These are phyloP conservation scores for Drosophila lacertosa DNA, from an alignment of 1,140 invertebrate species.

Conservation along the genomic window DNA sequence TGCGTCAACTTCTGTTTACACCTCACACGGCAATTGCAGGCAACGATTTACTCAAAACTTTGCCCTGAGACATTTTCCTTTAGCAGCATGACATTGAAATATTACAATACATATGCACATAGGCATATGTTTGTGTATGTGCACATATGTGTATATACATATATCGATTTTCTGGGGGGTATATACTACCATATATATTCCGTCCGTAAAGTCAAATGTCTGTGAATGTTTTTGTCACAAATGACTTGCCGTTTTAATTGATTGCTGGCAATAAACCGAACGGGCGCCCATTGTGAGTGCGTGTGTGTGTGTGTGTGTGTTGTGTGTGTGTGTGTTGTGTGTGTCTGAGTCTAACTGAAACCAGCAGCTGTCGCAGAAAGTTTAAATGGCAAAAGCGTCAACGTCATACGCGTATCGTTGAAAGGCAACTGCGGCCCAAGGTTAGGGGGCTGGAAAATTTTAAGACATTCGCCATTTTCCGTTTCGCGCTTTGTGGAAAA, in stretches of 20 bases:
- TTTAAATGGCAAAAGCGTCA: constrained; percentile 76
- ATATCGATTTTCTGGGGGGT: constrained; percentile 60
- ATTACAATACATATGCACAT: constrained; percentile 54
- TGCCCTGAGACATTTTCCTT: not conserved
- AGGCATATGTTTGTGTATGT: constrained; percentile 5
- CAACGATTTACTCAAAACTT: constrained; percentile 38
- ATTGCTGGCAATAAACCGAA: constrained; percentile 79
- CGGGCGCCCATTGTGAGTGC: constrained; percentile 59
- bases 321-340: constrained; percentile 11
- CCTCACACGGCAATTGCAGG: constrained; percentile 43
- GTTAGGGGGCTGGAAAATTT: constrained; percentile 1
- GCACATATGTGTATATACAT: constrained; percentile 19
- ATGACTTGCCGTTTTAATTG: constrained; percentile 79
- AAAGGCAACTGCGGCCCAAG: constrained; percentile 23
- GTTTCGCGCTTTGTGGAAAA: constrained; percentile 60
- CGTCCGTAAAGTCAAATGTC: constrained; percentile 69
- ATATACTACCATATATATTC: constrained; percentile 25
- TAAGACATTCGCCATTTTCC: constrained; percentile 42
- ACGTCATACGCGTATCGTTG: constrained; percentile 55
- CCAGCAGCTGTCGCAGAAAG: constrained; percentile 63
- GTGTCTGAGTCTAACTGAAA: constrained; percentile 28
- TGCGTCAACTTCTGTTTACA: constrained; percentile 12
- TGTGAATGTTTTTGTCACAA: constrained; percentile 79
- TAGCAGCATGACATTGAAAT: constrained; percentile 64
- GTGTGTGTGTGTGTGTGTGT: constrained; percentile 17